Evolutionary conservation across 2,113 vertebrate genomes (phyloP), one percentile per base, ranked within the genome.

Genomic region (Cynoglossus semilaevis): DNA sequence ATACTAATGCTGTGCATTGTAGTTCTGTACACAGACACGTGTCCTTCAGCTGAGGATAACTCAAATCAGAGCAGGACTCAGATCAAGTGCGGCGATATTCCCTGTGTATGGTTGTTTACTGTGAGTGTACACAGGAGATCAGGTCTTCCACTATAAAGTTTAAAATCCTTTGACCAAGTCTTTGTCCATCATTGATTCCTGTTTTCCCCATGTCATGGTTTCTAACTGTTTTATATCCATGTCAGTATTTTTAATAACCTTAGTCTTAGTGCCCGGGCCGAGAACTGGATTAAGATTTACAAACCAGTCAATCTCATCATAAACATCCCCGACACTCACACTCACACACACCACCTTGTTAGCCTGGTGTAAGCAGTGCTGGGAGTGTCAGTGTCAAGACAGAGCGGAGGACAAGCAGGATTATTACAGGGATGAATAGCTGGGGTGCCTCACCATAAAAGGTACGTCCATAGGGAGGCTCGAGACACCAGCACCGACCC

Each of bases 401-500:
- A 51, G 47, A 80, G 75, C 64, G 36, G 36, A 54, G 57, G 60
- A 69, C 49, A 12, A 77, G 68, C 68, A 42, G 46, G 49, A 75
- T 70, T 58, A 62, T 76, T 58, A 49, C 38, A 74, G 72, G 53
- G 49, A 46, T 63, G 74, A 82, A 81, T 66, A 81, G 81, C 72
- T 60, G 76, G 60, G 76, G 65, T 73, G 58, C 63, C 66, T 79
- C 77, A 80, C 90, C 90, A 87, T 90, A 91, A 88, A 92, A 87
- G 89, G 91, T 56, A 67, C 69, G 72, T 75, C 59, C 44, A 65
- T 62, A 68, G 51, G 49, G 68, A 80, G 51, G 55, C 67, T 80
- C 56, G 44, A 59, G 58, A 70, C 50, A 73, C 63, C 19, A 83
- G 15, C 44, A 76, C 56, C 76, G 9, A 48, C 19, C 51, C 18